These are phyloP conservation scores for Garrulus glandarius DNA, from an alignment of 2,797 vertebrate genomes.

Conservation along the genomic window DNA sequence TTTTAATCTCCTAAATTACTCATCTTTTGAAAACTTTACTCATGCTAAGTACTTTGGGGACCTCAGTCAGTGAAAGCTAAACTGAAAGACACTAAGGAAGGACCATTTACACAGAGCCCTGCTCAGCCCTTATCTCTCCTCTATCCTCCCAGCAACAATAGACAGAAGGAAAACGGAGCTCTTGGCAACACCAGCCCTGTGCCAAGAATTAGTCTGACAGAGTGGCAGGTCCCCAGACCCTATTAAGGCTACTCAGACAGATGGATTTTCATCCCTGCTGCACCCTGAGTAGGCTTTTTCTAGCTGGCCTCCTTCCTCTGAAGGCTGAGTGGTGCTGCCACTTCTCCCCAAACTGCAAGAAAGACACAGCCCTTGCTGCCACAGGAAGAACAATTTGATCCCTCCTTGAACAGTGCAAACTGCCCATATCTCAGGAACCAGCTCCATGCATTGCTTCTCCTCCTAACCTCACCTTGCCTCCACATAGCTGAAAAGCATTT, in stretches of 20 bases:
- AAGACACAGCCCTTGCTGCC: neutral
- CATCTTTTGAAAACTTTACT: constrained; percentile 37
- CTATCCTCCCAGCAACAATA: neutral
- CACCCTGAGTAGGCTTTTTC: neutral
- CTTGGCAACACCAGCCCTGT: constrained; percentile 9
- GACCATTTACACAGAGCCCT: neutral
- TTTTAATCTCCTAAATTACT: constrained; percentile 52
- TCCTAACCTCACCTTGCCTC: neutral
- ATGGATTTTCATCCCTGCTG: neutral
- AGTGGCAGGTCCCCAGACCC: neutral
- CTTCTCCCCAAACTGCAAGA: neutral
- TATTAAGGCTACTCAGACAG: neutral
- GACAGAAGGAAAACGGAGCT: neutral
- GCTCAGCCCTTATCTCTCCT: constrained; percentile 9
- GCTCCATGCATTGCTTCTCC: neutral
- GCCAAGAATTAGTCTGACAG: constrained; percentile 12
- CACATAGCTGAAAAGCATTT: neutral
- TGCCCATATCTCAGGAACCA: neutral
- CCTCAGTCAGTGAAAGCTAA: constrained; percentile 25
- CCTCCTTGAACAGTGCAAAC: neutral
- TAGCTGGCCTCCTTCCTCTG: neutral
- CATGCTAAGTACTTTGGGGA: constrained; percentile 1
- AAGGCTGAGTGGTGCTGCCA: neutral
- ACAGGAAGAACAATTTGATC: neutral
- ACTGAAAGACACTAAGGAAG: neutral